Evolutionary conservation across 23 tunicate species (phyloP).

Genomic region (Phallusia fumigata): DNA sequence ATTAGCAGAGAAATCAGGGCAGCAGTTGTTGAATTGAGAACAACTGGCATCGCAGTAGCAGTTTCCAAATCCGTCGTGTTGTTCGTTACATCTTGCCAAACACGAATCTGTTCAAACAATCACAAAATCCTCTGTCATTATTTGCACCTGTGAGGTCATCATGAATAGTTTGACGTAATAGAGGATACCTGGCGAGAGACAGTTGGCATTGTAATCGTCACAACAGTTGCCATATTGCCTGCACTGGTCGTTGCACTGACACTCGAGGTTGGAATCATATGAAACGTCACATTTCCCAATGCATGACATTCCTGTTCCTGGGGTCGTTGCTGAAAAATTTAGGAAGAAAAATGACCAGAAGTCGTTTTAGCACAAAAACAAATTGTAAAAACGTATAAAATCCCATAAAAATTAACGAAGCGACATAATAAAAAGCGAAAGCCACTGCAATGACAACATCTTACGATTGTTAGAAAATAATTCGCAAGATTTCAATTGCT

Average conservation of each 20-base stretch:
- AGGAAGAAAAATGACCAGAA: no score
- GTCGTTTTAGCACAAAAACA: no score
- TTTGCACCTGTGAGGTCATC: neutral
- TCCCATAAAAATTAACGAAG: no score
- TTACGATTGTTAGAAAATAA: no score
- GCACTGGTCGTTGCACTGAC: constrained; percentile 69
- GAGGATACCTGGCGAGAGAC: constrained; percentile 23
- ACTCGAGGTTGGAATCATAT: constrained; percentile 24
- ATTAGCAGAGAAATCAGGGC: constrained; percentile 29
- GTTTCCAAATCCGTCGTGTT: constrained; percentile 20
- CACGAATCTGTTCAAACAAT: constrained; percentile 20
- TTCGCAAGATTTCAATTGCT: no score
- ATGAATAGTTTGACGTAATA: neutral
- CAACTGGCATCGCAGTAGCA: constrained; percentile 61
- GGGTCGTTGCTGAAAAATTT: no score
- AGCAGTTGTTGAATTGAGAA: constrained; percentile 46
- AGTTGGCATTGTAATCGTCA: constrained; percentile 43
- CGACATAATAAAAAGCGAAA: no score
- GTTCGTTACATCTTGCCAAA: constrained; percentile 39
- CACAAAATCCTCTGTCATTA: neutral
- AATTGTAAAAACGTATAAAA: no score
- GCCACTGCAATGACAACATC: no score
- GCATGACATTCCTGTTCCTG: constrained; percentile 14
- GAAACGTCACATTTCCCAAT: constrained; percentile 35
- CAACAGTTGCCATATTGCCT: constrained; percentile 59